Evolutionary conservation across 2,888 invertebrate species (phyloP), one percentile per base, ranked within the genome.

Genomic region (Choristoneura rosaceana): DNA sequence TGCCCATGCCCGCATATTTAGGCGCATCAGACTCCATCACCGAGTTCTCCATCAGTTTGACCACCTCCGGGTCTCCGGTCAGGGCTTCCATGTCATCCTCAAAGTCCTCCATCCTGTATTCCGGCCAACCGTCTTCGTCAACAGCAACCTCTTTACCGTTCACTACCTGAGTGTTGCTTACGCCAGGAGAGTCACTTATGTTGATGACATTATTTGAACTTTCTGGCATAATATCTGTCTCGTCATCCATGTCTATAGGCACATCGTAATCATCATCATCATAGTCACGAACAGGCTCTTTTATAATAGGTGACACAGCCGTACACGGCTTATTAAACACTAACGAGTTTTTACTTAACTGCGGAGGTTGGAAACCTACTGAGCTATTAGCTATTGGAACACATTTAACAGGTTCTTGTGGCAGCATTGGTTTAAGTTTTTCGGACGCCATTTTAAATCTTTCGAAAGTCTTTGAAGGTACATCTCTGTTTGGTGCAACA

Each of bases 51-150:
- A 86, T 88, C 73, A 88, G 77, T 77, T 87, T 86, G 0, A 88
- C 79, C 14, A 86, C 85, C 17, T 81, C 82, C 1, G 82, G 74
- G 25, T 86, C 79, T 45, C 78, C 77, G 1, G 77, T 73, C 4
- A 76, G 47, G 0, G 78, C 77, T 2, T 82, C 82, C 8, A 88
- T 79, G 47, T 86, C 85, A 55, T 91, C 91, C 78, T 91, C 91
- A 74, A 93, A 94, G 75, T 94, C 94, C 69, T 93, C 93, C 4
- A 88, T 82, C 73, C 91, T 90, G 75, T 95, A 95, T 75, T 93
- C 91, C 0, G 94, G 95, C 95, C 95, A 95, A 0, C 95, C 95
- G 73, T 95, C 95, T 8, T 94, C 94, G 79, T 95, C 95, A 0
- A 95, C 47, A 0, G 82, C 75, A 61, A 89, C 76, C 43, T 85